Evolutionary conservation across 2,113 vertebrate genomes (phyloP), one percentile per base, ranked within the genome.

Genomic region (Struthio camelus): DNA sequence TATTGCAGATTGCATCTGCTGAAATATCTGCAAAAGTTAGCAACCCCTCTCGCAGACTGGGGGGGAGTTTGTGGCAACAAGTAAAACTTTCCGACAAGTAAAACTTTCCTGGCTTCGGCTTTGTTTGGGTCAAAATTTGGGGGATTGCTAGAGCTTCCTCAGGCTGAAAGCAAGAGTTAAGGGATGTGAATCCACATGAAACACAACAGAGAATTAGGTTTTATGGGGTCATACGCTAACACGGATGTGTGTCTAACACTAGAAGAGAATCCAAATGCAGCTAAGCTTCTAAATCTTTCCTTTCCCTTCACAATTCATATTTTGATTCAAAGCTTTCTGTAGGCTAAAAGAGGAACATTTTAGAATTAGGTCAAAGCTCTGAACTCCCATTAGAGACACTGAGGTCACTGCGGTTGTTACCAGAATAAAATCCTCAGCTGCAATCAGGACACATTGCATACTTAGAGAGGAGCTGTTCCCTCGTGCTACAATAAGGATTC

Each of bases 21-120:
- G 95, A 94, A 94, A 82, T 94, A 87, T 69, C 85, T 87, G 93
- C 93, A 79, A 80, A 73, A 93, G 78, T 89, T 87, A 94, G 89
- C 79, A 80, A 61, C 36, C 87, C 32, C 48, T 96, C 24, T 81
- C 67, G 64, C 32, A 87, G 54, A 53, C 80, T 71, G 56, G 73
- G 58, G 75, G 24, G 56, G 76, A 82, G 91, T 62, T 85, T 53
- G 12, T 92, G 59, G 72, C 95, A 94, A 88, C 14, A 70, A 46
- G 50, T 85, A 38, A 80, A 88, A 85, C 76, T 96, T 95, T 90
- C 94, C 93, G 94, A 46, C 30, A 80, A 71, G 76, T 86, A 80
- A 96, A 83, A 91, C 42, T 95, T 95, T 88, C 92, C 87, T 96
- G 87, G 93, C 82, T 90, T 91, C 85, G 34, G 40, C 9, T 54